Evolutionary conservation across 2,797 vertebrate species (phyloP), one percentile per base, ranked within the genome.

Genomic region (Spinibarbus caldwelli): DNA sequence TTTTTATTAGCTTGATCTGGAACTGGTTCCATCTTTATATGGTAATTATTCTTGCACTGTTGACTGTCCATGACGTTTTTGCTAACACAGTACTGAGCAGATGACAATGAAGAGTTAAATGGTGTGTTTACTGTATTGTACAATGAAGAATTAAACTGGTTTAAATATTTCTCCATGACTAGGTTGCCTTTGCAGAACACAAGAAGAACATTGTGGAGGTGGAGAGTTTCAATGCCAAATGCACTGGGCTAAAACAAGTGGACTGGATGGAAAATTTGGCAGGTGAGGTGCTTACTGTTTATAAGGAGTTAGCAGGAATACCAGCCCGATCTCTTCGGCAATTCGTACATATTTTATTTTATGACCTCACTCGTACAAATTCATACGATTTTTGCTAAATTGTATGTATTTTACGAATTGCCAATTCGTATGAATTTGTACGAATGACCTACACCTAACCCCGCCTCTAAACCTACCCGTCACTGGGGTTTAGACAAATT

Each of bases 1-100:
- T 99, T 85, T 57, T 97, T 0, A 72, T 98, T 92, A 98, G 98
- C 89, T 89, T 97, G 85, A 92, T 93, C 8, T 99, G 98, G 98
- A 99, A 99, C 89, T 99, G 98, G 98, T 92, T 98, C 10, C 98
- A 97, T 86, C 93, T 99, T 41, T 99, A 98, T 90, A 97, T 97
- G 97, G 98, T 99, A 93, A 80, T 17, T 17, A 4, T 17, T 34
- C n/a, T 62, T 36, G 29, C 11, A 15, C 0, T 62, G 5, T 77
- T 66, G 14, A 29, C 15, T 57, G 54, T n/a, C 9, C 9, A 0
- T 76, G 26, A 36, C 31, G 21, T 26, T n/a, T 71, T 67, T 52
- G 6, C 0, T 62, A 8, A 45, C 45, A 9, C 0, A 0, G 5
- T 64, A 29, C 21, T 23, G 0, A 64, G 6, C 26, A 23, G 17